Percentiles rank a stretch among this genome's conserved stretches.
These are phyloP conservation scores for Carcinoscorpius rotundicauda DNA, from an alignment of 1,140 invertebrate species.

Conservation along the genomic window DNA sequence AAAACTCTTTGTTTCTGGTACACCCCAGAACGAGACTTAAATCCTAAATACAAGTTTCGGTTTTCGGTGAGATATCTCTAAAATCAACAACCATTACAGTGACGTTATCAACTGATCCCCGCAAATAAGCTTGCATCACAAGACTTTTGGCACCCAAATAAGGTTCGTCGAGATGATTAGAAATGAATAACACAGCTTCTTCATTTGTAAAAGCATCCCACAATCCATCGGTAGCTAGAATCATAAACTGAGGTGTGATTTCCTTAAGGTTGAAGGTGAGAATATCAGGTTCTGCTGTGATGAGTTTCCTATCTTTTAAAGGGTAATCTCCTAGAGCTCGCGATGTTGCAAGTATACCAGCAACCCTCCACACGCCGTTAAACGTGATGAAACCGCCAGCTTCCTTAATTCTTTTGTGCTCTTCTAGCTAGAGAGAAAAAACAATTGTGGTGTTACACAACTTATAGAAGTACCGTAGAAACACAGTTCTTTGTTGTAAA, in stretches of 20 bases:
- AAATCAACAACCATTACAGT: slow-evolving; percentile 86
- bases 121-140: slow-evolving; percentile 75
- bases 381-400: slow-evolving; percentile 87
- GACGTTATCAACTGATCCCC: slow-evolving; percentile 89
- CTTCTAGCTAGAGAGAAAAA: slow-evolving; percentile 47
- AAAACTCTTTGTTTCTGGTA: too few species aligned
- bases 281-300: slow-evolving; percentile 91
- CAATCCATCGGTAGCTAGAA: slow-evolving; percentile 86
- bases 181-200: slow-evolving; percentile 75
- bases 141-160: slow-evolving; percentile 81
- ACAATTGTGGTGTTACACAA: too few species aligned
- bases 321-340: slow-evolving; percentile 89
- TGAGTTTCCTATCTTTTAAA: slow-evolving; percentile 80
- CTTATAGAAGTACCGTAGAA: too few species aligned
- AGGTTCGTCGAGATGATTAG: slow-evolving; percentile 53
- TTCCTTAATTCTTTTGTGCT: slow-evolving; percentile 74
- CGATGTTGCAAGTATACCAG: slow-evolving; percentile 89
- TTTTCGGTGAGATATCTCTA: too few species aligned
- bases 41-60: too few species aligned
- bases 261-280: slow-evolving; percentile 64
- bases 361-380: slow-evolving; percentile 92
- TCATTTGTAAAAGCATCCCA: slow-evolving; percentile 94
- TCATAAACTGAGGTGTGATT: slow-evolving; percentile 70
- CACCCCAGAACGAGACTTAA: too few species aligned
- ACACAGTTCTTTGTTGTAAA: too few species aligned